Percentiles rank a stretch among this genome's conserved stretches.
Conservation (phyloP, 2,113 vertebrate species). For the Podarcis raffonei region DNA sequence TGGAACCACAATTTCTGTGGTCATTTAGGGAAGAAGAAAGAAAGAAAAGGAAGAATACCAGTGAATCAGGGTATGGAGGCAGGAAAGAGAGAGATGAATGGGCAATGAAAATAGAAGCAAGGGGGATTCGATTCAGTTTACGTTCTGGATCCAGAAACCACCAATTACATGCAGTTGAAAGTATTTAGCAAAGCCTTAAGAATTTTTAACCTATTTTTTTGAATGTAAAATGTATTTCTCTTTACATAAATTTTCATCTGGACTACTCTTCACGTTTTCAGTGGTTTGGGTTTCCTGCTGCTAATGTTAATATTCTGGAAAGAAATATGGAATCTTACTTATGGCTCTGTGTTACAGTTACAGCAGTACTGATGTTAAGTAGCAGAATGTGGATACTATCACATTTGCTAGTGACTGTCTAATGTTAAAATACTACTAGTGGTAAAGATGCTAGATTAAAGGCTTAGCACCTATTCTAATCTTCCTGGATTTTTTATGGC, state of each 20-base stretch:
- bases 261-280: constrained; percentile 7
- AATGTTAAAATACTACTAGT: constrained; percentile 40
- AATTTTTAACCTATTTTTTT: neutral
- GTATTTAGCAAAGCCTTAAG: neutral
- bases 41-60: neutral
- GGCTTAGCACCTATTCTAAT: constrained; percentile 20
- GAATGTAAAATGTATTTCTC: neutral
- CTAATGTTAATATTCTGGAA: constrained; percentile 9
- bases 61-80: neutral
- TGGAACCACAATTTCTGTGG: neutral
- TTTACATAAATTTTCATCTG: neutral
- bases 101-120: neutral
- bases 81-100: neutral
- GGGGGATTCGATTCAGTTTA: neutral
- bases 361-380: neutral
- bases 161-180: neutral
- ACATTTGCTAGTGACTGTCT: constrained; percentile 53
- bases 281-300: neutral
- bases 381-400: constrained; percentile 30
- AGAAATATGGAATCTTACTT: neutral
- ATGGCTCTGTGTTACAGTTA: neutral
- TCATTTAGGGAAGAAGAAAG: neutral
- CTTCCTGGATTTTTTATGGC: constrained; percentile 13
- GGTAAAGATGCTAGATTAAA: constrained; percentile 39
- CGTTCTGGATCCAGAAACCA: neutral